These are phyloP conservation scores for Myoxocephalus aenaeus DNA, from an alignment of 2,797 vertebrate species.

Conservation along the genomic window DNA sequence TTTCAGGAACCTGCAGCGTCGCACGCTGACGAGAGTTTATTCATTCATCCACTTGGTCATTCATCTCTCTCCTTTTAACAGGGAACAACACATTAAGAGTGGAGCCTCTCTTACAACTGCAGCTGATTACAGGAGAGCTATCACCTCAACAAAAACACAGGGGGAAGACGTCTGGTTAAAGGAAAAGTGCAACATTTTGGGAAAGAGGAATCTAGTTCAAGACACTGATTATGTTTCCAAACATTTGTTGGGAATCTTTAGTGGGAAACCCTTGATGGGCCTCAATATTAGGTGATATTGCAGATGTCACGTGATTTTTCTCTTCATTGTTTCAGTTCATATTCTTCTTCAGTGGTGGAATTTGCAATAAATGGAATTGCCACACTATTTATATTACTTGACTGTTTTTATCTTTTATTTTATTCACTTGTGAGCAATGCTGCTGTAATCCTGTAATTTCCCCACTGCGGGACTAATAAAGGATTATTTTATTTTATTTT, in stretches of 20 bases:
- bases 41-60: slow-evolving; percentile 50
- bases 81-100: slow-evolving; percentile 11
- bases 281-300: too few species aligned
- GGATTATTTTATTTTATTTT: too few species aligned
- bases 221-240: neutral
- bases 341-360: neutral
- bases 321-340: neutral
- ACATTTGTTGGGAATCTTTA: neutral
- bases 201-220: neutral
- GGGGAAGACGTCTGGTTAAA: neutral
- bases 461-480: too few species aligned
- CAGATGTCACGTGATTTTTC: too few species aligned
- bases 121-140: slow-evolving; percentile 29
- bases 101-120: slow-evolving; percentile 15
- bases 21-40: slow-evolving; percentile 42
- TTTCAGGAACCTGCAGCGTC: slow-evolving; percentile 52
- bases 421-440: too few species aligned
- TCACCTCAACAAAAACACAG: slow-evolving; percentile 5
- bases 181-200: neutral
- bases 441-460: too few species aligned
- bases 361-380: neutral
- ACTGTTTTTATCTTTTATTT: too few species aligned
- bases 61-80: slow-evolving; percentile 34
- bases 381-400: too few species aligned
- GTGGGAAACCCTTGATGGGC: neutral